Base-by-base conservation (phyloP, 2,888 invertebrate genomes). In the Rhabditoides inermis region DNA sequence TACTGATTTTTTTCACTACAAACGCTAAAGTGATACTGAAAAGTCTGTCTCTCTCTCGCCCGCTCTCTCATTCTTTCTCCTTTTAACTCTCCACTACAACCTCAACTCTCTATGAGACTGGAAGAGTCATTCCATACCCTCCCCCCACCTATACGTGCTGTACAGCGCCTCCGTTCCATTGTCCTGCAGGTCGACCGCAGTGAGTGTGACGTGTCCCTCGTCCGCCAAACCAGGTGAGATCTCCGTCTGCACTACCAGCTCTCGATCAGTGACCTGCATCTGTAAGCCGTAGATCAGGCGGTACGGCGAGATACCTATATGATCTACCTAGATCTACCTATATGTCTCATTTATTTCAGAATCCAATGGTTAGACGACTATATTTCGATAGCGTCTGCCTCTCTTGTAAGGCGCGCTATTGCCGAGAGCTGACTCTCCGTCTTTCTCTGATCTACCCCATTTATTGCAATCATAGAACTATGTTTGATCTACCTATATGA, bases 191-290 rank as follows among this genome's bases (percentile, higher is more conserved):
- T 51, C 55, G 6, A 56, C 37, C 0, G 60, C 54, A 2, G 53
- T 30, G 12, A 66, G 35, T 7, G 51, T 60, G n/a, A 67, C 64
- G 2, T 57, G 23, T 2, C 56, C 67, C 18, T 63, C 48, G 37
- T 64, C 64, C 15, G 49, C 46, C 25, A 56, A 1, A 36, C 51
- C 6, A 57, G 51, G 3, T 41, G 40, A 20, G 22, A 39, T 26
- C 39, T 67, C 64, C 0, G 67, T 67, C 41, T 61, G 56, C 15
- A 67, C 55, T 0, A 63, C 51, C 41, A 66, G 49, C 26, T 60
- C 59, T 22, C 44, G 35, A 36, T 45, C 51, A 26, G 37, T 25
- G 3, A 51, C 15, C 51, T 51, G 37, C 27, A 51, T 2, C 15
- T 15, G 32, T 15, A 15, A 32, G 15, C 15, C 15, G 15, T 15